Conservation (phyloP, 2,888 invertebrate species). For the Caenorhabditis imperialis region DNA sequence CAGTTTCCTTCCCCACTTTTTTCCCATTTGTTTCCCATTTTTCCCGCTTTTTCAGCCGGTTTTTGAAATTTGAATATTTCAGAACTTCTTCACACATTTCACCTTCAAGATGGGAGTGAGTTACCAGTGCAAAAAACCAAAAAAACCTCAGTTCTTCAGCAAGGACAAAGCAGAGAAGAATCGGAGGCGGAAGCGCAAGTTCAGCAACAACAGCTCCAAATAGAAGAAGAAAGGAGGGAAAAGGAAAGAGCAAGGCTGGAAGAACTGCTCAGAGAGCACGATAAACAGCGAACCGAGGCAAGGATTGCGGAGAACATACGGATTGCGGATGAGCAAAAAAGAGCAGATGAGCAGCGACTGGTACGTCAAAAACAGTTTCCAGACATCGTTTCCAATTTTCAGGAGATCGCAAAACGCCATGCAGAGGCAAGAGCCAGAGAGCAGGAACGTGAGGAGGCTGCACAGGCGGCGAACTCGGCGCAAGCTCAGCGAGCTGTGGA, state of each 20-base stretch:
- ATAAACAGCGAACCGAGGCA: neutral
- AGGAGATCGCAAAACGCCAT: too few relatives aligned
- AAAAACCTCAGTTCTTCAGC: too few relatives aligned
- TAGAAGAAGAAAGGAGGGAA: neutral
- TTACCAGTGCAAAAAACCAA: too few relatives aligned
- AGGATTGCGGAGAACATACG: neutral
- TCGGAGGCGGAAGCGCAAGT: neutral
- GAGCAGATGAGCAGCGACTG: constrained; percentile 1
- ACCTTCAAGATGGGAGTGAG: neutral
- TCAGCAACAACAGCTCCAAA: neutral
- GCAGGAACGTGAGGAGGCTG: too few relatives aligned
- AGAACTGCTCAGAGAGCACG: too few relatives aligned
- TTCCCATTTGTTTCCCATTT: neutral
- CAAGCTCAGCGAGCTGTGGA: too few relatives aligned
- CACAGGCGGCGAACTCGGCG: too few relatives aligned
- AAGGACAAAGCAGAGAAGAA: too few relatives aligned
- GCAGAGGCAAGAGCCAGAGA: neutral
- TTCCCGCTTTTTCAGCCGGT: neutral
- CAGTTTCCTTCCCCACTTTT: neutral
- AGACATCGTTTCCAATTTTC: too few relatives aligned
- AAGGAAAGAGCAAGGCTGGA: too few relatives aligned
- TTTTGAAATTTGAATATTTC: neutral
- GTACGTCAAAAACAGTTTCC: too few relatives aligned
- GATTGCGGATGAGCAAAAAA: neutral
- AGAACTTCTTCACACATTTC: neutral